Percentiles rank a stretch among this genome's conserved stretches.
These are phyloP conservation scores for Thunnus albacares DNA, from an alignment of 2,797 vertebrate species.

Conservation along the genomic window DNA sequence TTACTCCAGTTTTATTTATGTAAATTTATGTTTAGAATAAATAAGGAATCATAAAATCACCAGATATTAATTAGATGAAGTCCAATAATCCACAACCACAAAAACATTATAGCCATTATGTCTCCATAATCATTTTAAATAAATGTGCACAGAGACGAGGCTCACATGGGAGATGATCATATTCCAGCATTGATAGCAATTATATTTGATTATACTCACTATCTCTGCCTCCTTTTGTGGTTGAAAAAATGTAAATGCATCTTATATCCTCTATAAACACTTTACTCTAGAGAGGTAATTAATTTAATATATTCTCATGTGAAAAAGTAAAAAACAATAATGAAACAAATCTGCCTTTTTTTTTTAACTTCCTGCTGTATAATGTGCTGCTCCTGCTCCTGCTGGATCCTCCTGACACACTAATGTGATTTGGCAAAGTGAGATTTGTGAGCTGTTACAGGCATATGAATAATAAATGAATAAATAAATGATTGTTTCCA, in stretches of 20 bases:
- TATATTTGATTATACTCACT: constrained; percentile 7
- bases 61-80: background rate
- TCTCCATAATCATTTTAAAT: background rate
- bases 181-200: constrained; percentile 5
- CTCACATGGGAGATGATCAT: background rate
- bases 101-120: background rate
- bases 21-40: background rate
- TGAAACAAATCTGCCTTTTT: constrained; percentile 11
- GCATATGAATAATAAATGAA: constrained; percentile 50
- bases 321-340: background rate
- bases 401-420: constrained; percentile 34
- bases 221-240: constrained; percentile 2
- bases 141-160: background rate
- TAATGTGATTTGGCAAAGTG: constrained; percentile 39
- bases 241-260: constrained; percentile 4
- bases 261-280: constrained; percentile 5
- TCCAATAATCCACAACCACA: background rate
- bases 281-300: constrained; percentile 33
- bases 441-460: constrained; percentile 35
- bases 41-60: background rate
- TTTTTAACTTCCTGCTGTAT: background rate
- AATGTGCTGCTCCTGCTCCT: constrained; percentile 24
- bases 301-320: background rate
- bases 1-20: background rate
- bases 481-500: constrained; percentile 40